These are phyloP conservation scores for Platysteira castanea DNA, from an alignment of 2,113 vertebrate species.

Conservation along the genomic window DNA sequence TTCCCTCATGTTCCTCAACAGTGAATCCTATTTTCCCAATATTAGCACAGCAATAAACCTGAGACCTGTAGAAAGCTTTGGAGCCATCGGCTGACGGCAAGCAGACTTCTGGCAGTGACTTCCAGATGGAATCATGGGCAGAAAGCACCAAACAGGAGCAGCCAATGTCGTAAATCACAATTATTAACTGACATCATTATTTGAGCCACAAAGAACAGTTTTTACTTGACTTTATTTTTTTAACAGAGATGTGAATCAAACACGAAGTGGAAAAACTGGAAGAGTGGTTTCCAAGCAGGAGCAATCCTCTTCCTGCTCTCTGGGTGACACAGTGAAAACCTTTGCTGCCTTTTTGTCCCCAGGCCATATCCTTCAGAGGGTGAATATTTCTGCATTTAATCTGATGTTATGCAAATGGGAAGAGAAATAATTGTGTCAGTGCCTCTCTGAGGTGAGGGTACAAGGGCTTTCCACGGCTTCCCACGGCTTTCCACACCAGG, in stretches of 20 bases:
- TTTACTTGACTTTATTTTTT: neutral
- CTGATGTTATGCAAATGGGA: neutral
- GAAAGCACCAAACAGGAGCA: neutral
- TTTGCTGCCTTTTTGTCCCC: neutral
- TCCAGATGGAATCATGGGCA: neutral
- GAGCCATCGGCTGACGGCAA: rapidly evolving
- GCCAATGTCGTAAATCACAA: neutral
- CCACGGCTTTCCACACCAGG: neutral
- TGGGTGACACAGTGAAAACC: rapidly evolving
- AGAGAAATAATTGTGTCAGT: rapidly evolving
- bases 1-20: neutral
- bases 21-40: neutral
- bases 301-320: neutral
- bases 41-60: neutral
- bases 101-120: neutral
- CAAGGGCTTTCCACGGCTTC: neutral
- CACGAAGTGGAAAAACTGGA: neutral
- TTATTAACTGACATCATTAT: too few relatives aligned
- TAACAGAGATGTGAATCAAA: neutral
- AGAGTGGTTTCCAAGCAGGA: neutral
- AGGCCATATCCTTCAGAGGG: neutral
- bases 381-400: neutral
- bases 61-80: neutral
- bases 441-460: neutral
- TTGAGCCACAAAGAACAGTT: neutral